Evolutionary conservation across 2,797 vertebrate species (phyloP).

Genomic region (Nyctalus aviator): DNA sequence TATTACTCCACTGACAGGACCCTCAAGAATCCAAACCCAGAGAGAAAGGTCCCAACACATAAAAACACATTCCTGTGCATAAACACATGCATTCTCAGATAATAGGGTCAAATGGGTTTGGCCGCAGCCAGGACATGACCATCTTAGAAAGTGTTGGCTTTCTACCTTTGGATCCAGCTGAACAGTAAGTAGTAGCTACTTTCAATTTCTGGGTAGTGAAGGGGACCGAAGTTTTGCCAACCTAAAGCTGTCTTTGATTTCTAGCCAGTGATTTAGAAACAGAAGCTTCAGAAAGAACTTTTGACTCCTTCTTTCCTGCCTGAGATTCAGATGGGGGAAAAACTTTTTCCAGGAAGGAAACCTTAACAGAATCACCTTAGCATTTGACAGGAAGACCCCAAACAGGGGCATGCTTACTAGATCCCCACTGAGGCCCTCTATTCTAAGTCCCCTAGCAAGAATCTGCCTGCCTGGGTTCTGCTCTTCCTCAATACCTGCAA

Average conservation of each 20-base stretch:
- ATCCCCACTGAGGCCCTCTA: neutral
- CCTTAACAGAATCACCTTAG: neutral
- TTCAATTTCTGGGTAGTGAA: slow-evolving; percentile 54
- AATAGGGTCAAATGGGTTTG: neutral
- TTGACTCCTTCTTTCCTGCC: neutral
- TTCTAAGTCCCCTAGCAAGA: neutral
- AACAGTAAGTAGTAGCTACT: slow-evolving; percentile 56
- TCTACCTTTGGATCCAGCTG: slow-evolving; percentile 14
- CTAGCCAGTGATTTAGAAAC: neutral
- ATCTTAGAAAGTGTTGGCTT: slow-evolving; percentile 27
- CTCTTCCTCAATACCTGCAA: neutral
- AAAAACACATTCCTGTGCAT: neutral
- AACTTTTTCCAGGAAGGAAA: neutral
- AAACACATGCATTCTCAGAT: neutral
- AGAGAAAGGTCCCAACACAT: neutral
- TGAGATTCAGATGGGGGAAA: neutral
- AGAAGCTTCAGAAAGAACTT: neutral
- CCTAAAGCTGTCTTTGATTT: neutral
- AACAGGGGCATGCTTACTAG: neutral
- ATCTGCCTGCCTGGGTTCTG: neutral
- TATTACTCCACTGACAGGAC: neutral
- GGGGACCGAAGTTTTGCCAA: neutral
- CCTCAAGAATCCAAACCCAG: neutral
- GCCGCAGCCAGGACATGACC: neutral
- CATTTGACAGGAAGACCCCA: neutral